Conservation (phyloP, 2,888 invertebrate species). For the Drosophila kambysellisi region DNA sequence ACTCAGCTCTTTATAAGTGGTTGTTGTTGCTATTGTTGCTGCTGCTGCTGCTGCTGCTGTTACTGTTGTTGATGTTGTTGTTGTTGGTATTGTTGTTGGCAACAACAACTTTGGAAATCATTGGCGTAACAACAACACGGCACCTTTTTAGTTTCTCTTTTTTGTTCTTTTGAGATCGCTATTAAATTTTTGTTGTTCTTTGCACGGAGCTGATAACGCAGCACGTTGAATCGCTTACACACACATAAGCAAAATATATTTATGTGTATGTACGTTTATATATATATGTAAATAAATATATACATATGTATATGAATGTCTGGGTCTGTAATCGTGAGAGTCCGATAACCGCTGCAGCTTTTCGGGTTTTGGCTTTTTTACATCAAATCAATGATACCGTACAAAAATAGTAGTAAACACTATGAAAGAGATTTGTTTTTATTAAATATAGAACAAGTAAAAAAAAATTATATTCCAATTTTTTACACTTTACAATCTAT, state of each 20-base stretch:
- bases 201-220: slow-evolving; percentile 50
- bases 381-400: slow-evolving; percentile 40
- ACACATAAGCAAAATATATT: background rate
- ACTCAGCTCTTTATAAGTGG: slow-evolving; percentile 37
- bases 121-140: slow-evolving; percentile 28
- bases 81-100: background rate
- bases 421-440: slow-evolving; percentile 16
- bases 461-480: background rate
- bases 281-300: background rate
- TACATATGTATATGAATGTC: slow-evolving; percentile 10
- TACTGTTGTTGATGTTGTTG: background rate
- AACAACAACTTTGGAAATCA: slow-evolving; percentile 34
- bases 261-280: slow-evolving; percentile 1
- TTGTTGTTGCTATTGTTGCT: background rate
- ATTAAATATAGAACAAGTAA: background rate
- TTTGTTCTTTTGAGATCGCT: slow-evolving; percentile 45
- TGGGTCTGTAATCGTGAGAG: slow-evolving; percentile 33
- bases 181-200: slow-evolving; percentile 27
- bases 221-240: slow-evolving; percentile 38
- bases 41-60: background rate
- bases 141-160: slow-evolving; percentile 16
- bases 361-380: slow-evolving; percentile 34
- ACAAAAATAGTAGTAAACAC: slow-evolving; percentile 21
- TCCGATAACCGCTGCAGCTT: slow-evolving; percentile 49
- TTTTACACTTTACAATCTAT: background rate